Conservation (phyloP, 2,888 invertebrate species). For the Cerceris rybyensis region DNA sequence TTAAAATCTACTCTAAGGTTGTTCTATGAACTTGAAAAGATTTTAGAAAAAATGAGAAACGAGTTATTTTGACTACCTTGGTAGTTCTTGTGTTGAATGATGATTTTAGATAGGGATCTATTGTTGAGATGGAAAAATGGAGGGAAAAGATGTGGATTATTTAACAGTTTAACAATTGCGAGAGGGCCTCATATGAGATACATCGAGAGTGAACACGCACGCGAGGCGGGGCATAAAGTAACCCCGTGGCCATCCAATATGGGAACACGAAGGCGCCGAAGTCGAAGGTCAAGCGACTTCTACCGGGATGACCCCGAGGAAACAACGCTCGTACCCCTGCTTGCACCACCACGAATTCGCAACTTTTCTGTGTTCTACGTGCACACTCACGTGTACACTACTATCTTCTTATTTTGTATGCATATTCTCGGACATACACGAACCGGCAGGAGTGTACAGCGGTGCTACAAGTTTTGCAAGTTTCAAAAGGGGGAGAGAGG, state of each 20-base stretch:
- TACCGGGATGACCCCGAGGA: slow-evolving; percentile 65
- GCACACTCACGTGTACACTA: neutral
- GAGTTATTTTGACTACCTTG: too few species aligned
- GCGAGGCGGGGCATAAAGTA: slow-evolving; percentile 62
- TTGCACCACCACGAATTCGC: slow-evolving; percentile 31
- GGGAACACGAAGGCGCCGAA: slow-evolving; percentile 69
- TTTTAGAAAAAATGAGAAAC: too few species aligned
- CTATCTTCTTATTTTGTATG: slow-evolving; percentile 36
- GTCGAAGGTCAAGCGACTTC: slow-evolving; percentile 71
- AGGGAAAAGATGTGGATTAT: too few species aligned
- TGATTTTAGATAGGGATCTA: too few species aligned
- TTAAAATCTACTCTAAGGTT: too few species aligned
- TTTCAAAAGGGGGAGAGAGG: slow-evolving; percentile 26
- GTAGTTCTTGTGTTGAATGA: too few species aligned
- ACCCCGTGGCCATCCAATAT: slow-evolving; percentile 63
- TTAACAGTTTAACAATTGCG: neutral
- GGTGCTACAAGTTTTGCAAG: slow-evolving; percentile 21
- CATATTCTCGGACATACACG: slow-evolving; percentile 29
- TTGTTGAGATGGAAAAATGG: too few species aligned
- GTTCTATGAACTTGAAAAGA: too few species aligned
- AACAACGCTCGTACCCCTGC: slow-evolving; percentile 58
- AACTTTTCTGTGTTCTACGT: slow-evolving; percentile 41
- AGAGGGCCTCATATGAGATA: slow-evolving; percentile 22
- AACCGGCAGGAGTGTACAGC: slow-evolving; percentile 15
- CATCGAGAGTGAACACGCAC: slow-evolving; percentile 19